Evolutionary conservation across 2,797 vertebrate genomes (phyloP).

Genomic region (Graptemys geographica): DNA sequence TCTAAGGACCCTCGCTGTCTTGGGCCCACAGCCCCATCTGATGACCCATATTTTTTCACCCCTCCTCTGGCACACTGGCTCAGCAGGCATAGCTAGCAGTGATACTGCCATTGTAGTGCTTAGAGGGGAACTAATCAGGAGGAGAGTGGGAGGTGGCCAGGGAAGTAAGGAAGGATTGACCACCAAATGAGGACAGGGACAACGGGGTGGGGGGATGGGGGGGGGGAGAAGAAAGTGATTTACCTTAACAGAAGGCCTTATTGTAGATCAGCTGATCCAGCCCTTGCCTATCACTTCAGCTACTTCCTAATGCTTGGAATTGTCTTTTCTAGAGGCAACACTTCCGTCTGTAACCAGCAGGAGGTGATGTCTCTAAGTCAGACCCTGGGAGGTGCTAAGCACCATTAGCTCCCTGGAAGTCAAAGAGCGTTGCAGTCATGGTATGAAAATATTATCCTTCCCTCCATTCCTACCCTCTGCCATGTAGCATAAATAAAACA

Average conservation of each 20-base stretch:
- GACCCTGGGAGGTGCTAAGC: neutral
- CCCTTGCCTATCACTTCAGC: neutral
- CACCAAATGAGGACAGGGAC: neutral
- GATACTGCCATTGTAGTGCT: accelerated
- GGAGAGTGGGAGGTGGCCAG: accelerated
- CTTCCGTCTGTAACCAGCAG: neutral
- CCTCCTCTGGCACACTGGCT: neutral
- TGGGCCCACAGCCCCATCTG: neutral
- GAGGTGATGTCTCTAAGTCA: neutral
- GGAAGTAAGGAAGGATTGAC: neutral
- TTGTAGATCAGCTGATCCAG: neutral
- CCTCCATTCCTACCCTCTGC: conserved; percentile 54
- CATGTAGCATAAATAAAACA: conserved; percentile 64
- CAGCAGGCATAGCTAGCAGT: neutral
- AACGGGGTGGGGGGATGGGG: no score
- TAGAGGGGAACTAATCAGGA: neutral
- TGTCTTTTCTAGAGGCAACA: neutral
- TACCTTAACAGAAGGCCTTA: neutral
- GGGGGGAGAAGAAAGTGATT: neutral
- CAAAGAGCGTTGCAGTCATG: conserved; percentile 17
- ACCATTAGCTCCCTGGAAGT: neutral
- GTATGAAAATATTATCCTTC: conserved; percentile 55
- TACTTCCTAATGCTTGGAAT: neutral
- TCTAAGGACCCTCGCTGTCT: neutral
- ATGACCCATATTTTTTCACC: neutral